These are phyloP conservation scores for Bothrops jararaca DNA, from an alignment of 2,113 vertebrate species.

Conservation along the genomic window DNA sequence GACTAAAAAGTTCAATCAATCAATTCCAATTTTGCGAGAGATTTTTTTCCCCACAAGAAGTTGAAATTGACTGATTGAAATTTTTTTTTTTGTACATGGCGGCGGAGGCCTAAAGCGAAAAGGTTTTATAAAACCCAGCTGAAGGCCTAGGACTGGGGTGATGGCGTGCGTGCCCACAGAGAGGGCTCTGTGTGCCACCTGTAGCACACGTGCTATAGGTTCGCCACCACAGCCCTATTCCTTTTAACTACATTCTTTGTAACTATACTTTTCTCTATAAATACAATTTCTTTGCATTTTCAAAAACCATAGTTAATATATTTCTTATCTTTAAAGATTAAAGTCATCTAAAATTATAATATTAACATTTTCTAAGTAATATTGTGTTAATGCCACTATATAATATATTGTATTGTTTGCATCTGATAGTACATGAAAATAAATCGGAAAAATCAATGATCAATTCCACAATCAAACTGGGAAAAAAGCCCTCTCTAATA, in stretches of 20 bases:
- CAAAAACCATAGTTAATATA: neutral
- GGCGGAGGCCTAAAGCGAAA: too few species aligned
- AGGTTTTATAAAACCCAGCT: too few species aligned
- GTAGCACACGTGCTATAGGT: too few species aligned
- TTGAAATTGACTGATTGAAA: too few species aligned
- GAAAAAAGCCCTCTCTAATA: neutral
- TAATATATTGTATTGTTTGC: neutral
- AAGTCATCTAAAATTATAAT: neutral
- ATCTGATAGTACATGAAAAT: neutral
- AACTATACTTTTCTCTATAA: neutral
- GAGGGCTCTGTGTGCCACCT: too few species aligned
- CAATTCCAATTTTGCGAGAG: too few species aligned
- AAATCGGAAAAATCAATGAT: neutral
- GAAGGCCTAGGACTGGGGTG: too few species aligned
- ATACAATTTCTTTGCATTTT: neutral
- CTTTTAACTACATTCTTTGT: neutral
- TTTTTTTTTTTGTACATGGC: too few species aligned
- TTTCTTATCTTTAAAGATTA: neutral
- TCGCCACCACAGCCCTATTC: neutral
- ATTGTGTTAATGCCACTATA: neutral
- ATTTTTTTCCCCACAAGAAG: too few species aligned
- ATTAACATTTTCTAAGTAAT: neutral
- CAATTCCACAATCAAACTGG: neutral
- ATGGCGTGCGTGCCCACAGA: too few species aligned
- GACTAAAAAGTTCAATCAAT: too few species aligned